Evolutionary conservation across 2,113 vertebrate species (phyloP).

Genomic region (Pygathrix nemaeus): DNA sequence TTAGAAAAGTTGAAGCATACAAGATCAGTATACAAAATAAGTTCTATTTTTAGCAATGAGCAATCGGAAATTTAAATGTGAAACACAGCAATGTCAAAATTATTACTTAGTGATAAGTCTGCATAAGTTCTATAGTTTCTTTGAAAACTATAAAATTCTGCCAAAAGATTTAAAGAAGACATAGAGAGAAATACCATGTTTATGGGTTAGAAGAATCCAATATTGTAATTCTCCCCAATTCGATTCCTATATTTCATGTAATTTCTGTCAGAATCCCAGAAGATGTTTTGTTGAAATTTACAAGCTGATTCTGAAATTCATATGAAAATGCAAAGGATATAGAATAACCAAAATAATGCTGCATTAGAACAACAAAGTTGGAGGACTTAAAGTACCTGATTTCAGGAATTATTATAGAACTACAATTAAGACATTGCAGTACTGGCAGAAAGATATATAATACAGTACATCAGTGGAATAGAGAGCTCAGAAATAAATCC

Average conservation of each 20-base stretch:
- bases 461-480: background rate
- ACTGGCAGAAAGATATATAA: background rate
- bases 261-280: background rate
- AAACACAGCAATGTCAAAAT: background rate
- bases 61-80: background rate
- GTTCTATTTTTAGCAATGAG: background rate
- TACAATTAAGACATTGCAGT: background rate
- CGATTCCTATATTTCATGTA: constrained; percentile 6
- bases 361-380: background rate
- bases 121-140: background rate
- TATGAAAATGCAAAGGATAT: background rate
- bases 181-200: background rate
- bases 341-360: background rate
- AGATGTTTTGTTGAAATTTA: background rate
- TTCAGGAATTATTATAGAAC: background rate
- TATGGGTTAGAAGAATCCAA: background rate
- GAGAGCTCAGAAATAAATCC: background rate
- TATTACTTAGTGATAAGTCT: background rate
- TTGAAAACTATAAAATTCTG: background rate
- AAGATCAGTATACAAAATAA: background rate
- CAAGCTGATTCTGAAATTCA: background rate
- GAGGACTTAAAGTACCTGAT: background rate
- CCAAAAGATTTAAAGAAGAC: background rate
- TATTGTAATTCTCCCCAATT: background rate
- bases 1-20: background rate